phyloP scores from a whole-genome alignment of 2,888 invertebrate genomes.

The Pachliopta kotzebuea region DNA sequence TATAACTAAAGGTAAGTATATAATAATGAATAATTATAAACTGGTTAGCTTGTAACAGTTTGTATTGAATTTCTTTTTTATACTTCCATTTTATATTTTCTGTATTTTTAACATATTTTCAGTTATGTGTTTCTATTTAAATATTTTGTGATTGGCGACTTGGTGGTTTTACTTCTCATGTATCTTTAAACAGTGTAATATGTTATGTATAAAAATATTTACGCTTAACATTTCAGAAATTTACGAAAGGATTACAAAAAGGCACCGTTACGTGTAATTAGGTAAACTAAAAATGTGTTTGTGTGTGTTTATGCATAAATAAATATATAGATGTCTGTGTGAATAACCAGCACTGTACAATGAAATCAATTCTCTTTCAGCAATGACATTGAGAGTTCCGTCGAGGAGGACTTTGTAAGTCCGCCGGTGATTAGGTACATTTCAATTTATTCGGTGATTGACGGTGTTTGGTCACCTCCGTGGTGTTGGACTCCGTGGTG shows the following conservation, averaged over 20 bases:
- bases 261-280: constrained; percentile 56
- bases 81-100: too few species aligned
- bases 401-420: constrained; percentile 49
- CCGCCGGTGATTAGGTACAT: constrained; percentile 69
- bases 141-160: neutral
- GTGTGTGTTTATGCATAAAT: constrained; percentile 13
- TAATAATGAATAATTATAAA: too few species aligned
- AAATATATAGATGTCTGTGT: constrained; percentile 26
- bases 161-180: neutral
- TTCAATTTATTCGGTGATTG: constrained; percentile 48
- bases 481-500: constrained; percentile 27
- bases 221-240: constrained; percentile 61
- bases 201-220: constrained; percentile 31
- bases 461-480: constrained; percentile 35
- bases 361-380: constrained; percentile 65
- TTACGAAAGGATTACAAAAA: constrained; percentile 47
- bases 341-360: constrained; percentile 43
- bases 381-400: constrained; percentile 64
- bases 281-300: constrained; percentile 49
- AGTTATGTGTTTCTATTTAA: neutral
- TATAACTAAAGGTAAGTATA: too few species aligned
- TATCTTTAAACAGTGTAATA: constrained; percentile 29
- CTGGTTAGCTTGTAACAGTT: too few species aligned
- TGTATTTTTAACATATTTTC: too few species aligned
- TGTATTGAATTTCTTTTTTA: too few species aligned